phyloP scores from a whole-genome alignment of 2,888 invertebrate species.

The Encarsia formosa region DNA sequence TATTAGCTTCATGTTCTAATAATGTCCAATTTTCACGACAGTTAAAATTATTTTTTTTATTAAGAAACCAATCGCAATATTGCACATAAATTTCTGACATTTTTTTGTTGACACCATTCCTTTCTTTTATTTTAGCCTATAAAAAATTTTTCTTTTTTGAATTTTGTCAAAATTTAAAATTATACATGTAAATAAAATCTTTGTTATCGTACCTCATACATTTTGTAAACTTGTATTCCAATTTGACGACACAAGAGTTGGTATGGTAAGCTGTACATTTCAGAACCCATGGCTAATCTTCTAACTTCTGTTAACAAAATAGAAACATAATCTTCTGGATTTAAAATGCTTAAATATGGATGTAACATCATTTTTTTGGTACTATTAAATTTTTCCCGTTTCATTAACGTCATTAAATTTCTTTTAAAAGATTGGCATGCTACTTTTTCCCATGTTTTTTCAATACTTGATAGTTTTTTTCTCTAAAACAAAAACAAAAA shows the following conservation, averaged over 20 bases:
- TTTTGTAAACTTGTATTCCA: slow-evolving; percentile 53
- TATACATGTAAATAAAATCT: background rate
- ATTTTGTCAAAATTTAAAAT: background rate
- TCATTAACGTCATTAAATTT: slow-evolving; percentile 65
- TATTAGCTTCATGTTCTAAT: slow-evolving; percentile 53
- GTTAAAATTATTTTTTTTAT: slow-evolving; percentile 46
- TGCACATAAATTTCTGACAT: slow-evolving; percentile 59
- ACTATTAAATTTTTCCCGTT: slow-evolving; percentile 47
- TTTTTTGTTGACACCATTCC: slow-evolving; percentile 65
- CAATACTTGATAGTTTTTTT: slow-evolving; percentile 59
- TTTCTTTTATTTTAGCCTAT: slow-evolving; percentile 63
- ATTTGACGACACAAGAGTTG: slow-evolving; percentile 62
- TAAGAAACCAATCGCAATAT: slow-evolving; percentile 65
- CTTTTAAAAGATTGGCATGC: slow-evolving; percentile 64
- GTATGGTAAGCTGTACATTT: slow-evolving; percentile 72
- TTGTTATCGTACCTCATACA: slow-evolving; percentile 36
- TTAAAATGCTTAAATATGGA: slow-evolving; percentile 68
- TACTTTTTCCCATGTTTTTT: slow-evolving; percentile 63
- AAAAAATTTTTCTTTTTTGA: background rate
- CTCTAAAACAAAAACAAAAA: slow-evolving; percentile 53
- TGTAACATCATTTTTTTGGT: slow-evolving; percentile 61
- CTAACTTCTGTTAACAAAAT: slow-evolving; percentile 67
- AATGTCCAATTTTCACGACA: slow-evolving; percentile 70
- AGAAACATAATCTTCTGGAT: slow-evolving; percentile 57
- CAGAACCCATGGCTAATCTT: slow-evolving; percentile 71